These are phyloP conservation scores for Oxyteleia sp. DNA, from an alignment of 2,888 invertebrate genomes.

Conservation along the genomic window DNA sequence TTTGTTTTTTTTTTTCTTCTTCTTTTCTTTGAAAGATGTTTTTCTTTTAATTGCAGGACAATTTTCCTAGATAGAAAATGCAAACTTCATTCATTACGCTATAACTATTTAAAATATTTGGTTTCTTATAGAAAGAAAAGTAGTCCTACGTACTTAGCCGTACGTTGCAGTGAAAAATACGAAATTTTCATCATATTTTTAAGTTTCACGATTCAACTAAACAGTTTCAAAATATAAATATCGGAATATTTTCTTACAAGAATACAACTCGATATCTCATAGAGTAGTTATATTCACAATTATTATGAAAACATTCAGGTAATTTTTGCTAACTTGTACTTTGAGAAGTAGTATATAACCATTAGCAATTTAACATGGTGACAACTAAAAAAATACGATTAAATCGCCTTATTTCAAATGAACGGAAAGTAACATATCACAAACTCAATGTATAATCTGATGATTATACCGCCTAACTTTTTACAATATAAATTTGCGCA, in stretches of 20 bases:
- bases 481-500: constrained; percentile 51
- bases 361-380: constrained; percentile 54
- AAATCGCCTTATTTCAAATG: constrained; percentile 39
- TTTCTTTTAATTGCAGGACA: constrained; percentile 46
- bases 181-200: constrained; percentile 39
- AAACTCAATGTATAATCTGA: constrained; percentile 55
- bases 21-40: constrained; percentile 36
- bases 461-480: constrained; percentile 48
- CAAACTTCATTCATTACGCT: constrained; percentile 42
- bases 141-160: constrained; percentile 40
- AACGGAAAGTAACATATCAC: constrained; percentile 58
- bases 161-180: constrained; percentile 54
- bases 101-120: constrained; percentile 53
- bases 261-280: constrained; percentile 66
- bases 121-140: constrained; percentile 42
- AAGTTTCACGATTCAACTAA: constrained; percentile 54
- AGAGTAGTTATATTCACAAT: constrained; percentile 66
- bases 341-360: constrained; percentile 65
- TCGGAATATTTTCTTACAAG: constrained; percentile 67
- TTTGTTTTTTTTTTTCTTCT: neutral
- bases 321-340: constrained; percentile 72
- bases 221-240: constrained; percentile 57
- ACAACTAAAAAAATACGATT: constrained; percentile 43
- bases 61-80: constrained; percentile 49
- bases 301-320: constrained; percentile 70